phyloP scores from a whole-genome alignment of 2,797 vertebrate species.

The Rhabdophis nuchalis region DNA sequence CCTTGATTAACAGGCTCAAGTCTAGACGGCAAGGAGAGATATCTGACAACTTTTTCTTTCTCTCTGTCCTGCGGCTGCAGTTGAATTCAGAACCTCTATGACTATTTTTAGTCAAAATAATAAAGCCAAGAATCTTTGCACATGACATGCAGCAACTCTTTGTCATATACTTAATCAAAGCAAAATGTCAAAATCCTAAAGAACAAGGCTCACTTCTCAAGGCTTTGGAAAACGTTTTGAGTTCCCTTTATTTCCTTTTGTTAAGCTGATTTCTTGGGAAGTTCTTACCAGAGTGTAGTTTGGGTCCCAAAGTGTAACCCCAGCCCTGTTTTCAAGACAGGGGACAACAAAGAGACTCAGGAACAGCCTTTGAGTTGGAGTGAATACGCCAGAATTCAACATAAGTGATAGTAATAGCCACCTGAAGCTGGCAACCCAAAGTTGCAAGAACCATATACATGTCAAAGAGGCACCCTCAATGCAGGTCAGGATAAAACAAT shows the following conservation, averaged over 20 bases:
- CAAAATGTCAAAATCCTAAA: background rate
- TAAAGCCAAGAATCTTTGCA: background rate
- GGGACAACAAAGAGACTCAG: background rate
- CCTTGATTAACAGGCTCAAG: background rate
- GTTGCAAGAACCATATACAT: background rate
- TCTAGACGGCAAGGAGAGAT: background rate
- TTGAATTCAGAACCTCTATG: background rate
- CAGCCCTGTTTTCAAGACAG: background rate
- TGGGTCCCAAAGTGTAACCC: background rate
- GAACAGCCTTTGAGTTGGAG: background rate
- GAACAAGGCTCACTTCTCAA: background rate
- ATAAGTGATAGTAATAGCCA: background rate
- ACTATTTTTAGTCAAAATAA: background rate
- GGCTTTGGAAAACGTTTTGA: background rate
- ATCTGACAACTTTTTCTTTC: background rate
- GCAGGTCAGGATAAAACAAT: background rate
- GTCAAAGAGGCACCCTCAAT: background rate
- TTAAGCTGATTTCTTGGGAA: background rate
- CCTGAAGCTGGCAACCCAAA: background rate
- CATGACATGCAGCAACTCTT: background rate
- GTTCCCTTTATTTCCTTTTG: background rate
- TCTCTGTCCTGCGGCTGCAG: background rate
- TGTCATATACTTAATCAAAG: background rate
- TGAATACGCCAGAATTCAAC: background rate
- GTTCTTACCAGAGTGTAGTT: background rate